Evolutionary conservation across 2,888 invertebrate genomes (phyloP), one percentile per base, ranked within the genome.

Genomic region (Agrochola litura): DNA sequence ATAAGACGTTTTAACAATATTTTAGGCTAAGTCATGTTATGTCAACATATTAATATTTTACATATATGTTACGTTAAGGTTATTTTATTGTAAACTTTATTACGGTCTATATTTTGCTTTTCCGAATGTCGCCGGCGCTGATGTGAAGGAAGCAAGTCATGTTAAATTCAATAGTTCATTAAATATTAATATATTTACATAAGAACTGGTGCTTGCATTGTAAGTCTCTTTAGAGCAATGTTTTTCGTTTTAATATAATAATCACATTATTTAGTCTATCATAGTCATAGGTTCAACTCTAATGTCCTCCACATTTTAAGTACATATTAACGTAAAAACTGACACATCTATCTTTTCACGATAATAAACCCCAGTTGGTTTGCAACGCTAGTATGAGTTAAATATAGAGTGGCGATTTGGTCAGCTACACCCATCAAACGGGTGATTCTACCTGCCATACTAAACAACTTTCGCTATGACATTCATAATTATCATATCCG

Each of bases 41-140:
- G 91, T 93, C 93, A 92, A 92, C 91, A 93, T 95, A 93, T 94
- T 92, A 93, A 94, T 95, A 93, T 94, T 94, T 93, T 94, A 94
- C 92, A 93, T 92, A 91, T n/a, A 66, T 92, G 92, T 94, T 94
- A 85, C 10, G 77, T 85, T 84, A 84, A 94, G 94, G 88, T 89
- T 95, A 93, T 95, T 89, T 93, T 95, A 95, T 91, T 92, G 90
- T 93, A 92, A 92, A 94, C 92, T 92, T 92, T 93, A 94, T 92
- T 85, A 91, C 91, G 93, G 91, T 92, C 92, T 93, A 92, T 93
- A 93, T 93, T 74, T 94, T 94, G 92, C 92, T 94, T 93, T 94
- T 92, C 91, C 85, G 88, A 92, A 92, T 93, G 92, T 92, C 91
- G 90, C 60, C 64, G 74, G 63, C 66, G 54, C 46, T 74, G 14